Evolutionary conservation across 53 echinoderm and acorn worm species (phyloP), one percentile per base, ranked within the genome.

Genomic region (Crossaster papposus): DNA sequence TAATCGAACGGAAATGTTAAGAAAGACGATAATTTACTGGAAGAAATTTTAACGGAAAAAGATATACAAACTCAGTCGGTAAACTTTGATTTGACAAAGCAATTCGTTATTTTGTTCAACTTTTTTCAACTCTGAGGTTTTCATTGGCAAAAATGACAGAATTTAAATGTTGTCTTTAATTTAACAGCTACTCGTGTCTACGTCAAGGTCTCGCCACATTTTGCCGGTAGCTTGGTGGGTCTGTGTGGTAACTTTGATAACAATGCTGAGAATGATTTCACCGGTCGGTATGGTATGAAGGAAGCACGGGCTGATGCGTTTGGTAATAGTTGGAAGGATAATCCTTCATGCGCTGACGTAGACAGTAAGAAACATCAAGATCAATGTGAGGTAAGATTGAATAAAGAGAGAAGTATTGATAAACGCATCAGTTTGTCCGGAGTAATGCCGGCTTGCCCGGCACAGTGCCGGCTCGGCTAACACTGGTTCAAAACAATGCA

Each of bases 291-390:
- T 35, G 89, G 89, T 8, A 79, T 89, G 63, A 78, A 79, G 28
- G 89, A 89, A 64, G 89, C 89, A 18, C 70, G 89, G n/a, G 79
- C 89, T 28, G 89, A 89, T 64, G 44, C 38, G 26, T 89, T 89
- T 36, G 89, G 63, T 22, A 89, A 89, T 23, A 79, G 78, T 14
- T 89, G 89, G 89, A 89, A 89, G 32, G 89, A 64, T 12, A 23
- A 23, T 54, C 64, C 52, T 26, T 52, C 51, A 20, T 89, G 90
- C 36, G 28, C 31, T 65, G 90, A 89, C 33, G 81, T 89, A 31
- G 81, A 89, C 54, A 44, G n/a, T 9, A 80, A 81, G 72, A 81
- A 31, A 28, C 44, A 68, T 35, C 44, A 71, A 50, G 70, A 89
- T 30, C 90, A 78, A 18, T 89, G 90, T 58, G 81, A 81, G 90